Evolutionary conservation across 2,113 vertebrate species (phyloP).

Genomic region (Bubalus kerabau): DNA sequence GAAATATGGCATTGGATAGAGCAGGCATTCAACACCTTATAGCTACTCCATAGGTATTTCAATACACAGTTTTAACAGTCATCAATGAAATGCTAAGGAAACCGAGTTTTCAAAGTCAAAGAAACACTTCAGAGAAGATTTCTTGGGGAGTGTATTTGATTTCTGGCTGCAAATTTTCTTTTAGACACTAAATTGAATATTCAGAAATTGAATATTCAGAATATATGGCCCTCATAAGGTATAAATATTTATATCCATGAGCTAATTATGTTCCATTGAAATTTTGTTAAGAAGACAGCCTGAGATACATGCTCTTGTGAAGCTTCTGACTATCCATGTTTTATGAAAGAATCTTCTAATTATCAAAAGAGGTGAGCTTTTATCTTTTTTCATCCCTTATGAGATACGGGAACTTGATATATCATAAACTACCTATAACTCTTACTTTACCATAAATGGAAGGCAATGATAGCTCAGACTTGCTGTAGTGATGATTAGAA

Average conservation of each 20-base stretch:
- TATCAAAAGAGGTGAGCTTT: background rate
- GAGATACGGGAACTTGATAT: background rate
- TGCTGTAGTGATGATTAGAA: background rate
- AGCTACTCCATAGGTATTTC: background rate
- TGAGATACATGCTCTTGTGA: background rate
- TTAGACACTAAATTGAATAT: slow-evolving; percentile 6
- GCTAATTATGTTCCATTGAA: slow-evolving; percentile 28
- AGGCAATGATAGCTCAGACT: background rate
- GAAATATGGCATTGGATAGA: background rate
- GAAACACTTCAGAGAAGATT: background rate
- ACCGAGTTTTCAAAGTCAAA: slow-evolving; percentile 5
- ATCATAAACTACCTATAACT: background rate
- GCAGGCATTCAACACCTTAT: background rate
- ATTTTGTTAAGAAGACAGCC: slow-evolving; percentile 5
- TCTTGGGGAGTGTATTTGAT: background rate
- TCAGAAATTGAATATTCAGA: background rate
- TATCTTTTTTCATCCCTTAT: slow-evolving; percentile 18
- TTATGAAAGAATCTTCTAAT: slow-evolving; percentile 32
- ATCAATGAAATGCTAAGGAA: background rate
- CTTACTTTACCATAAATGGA: background rate
- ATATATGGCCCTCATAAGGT: slow-evolving; percentile 12
- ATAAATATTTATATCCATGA: slow-evolving; percentile 42
- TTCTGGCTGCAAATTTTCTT: background rate
- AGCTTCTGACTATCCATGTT: background rate
- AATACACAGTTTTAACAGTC: background rate